phyloP scores from a whole-genome alignment of 2,113 vertebrate genomes.

The Phylloscopus trochilus region DNA sequence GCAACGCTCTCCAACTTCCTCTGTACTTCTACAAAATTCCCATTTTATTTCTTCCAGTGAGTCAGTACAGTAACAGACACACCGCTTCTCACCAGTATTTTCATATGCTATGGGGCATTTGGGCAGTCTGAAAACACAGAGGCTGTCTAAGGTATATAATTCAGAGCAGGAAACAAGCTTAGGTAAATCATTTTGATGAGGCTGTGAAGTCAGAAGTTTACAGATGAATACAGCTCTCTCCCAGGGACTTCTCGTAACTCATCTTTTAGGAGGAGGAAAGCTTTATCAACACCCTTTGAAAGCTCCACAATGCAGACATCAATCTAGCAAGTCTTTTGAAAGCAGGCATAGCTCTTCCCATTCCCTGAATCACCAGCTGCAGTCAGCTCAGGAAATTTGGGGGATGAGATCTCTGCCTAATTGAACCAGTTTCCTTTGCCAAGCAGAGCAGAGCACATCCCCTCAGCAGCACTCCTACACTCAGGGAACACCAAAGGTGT shows the following conservation, averaged over 20 bases:
- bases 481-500: not conserved
- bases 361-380: not conserved
- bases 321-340: not conserved
- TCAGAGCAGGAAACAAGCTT: not conserved
- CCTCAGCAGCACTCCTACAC: not conserved
- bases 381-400: not conserved
- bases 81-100: not conserved
- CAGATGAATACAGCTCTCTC: not conserved
- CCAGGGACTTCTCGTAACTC: not conserved
- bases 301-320: not conserved
- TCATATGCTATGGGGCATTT: not conserved
- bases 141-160: not conserved
- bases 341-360: not conserved
- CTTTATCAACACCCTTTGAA: conserved; percentile 20
- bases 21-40: not conserved
- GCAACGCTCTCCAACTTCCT: not conserved
- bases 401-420: not conserved
- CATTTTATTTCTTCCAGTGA: not conserved
- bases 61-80: not conserved
- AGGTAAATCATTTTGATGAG: not conserved
- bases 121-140: not conserved
- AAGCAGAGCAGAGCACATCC: not conserved
- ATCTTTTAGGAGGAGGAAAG: not conserved
- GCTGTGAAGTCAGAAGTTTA: conserved; percentile 12
- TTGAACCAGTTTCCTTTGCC: not conserved